Evolutionary conservation across 2,797 vertebrate species (phyloP), one percentile per base, ranked within the genome.

Genomic region (Melanotaenia parkinsoni): DNA sequence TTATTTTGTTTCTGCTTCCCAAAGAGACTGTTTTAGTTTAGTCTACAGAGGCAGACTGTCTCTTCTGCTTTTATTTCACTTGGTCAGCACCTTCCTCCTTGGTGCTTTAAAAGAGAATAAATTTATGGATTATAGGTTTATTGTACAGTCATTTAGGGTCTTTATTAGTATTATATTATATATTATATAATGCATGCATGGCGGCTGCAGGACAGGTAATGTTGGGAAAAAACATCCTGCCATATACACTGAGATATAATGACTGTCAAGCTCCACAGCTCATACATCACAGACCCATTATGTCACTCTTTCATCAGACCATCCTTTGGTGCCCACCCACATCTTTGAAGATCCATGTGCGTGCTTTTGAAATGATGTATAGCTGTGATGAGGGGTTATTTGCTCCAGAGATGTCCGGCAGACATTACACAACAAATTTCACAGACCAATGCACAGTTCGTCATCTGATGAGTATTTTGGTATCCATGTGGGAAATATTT

Each of bases 371-470:
- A 60, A 51, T 14, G 26, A 16, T 53, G 43, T 20, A 54, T 37
- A 71, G 47, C 32, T 38, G 20, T 60, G 30, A 68, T 68, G 57
- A 61, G 35, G 68, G 59, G 47, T 62, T 45, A 22, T 70, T 62
- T 58, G 22, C 60, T 73, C 24, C 0, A 45, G 35, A 63, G 47
- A 58, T 37, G 32, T 22, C 57, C 20, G 10, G 16, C 64, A 64
- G 43, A 61, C 57, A n/a, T 51, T 63, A 77, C 71, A 28, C 32
- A 72, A 54, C 47, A 33, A 58, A 43, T 43, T 47, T 58, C 30
- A 53, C 45, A 73, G 24, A 66, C 45, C 33, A 57, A 59, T 43
- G 24, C 30, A 9, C 32, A n/a, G 16, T 26, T 56, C n/a, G 2
- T 63, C 63, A 47, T 67, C 51, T 40, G 32, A 35, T 33, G 58